phyloP scores from a whole-genome alignment of 2,113 vertebrate species.

The Galeopterus variegatus region DNA sequence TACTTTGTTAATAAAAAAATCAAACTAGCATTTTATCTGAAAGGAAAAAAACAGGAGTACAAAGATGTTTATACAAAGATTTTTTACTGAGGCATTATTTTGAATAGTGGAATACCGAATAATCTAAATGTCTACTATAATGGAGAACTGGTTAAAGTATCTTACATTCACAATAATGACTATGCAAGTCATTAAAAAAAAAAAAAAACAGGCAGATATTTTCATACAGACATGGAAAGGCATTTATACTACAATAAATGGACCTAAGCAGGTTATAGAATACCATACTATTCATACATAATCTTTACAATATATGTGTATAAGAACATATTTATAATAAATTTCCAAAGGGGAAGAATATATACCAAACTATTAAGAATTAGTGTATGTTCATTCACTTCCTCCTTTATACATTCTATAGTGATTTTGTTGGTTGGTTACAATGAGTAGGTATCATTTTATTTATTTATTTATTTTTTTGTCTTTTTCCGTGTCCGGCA shows the following conservation, averaged over 20 bases:
- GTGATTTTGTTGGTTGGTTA: not conserved
- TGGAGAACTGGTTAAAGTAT: not conserved
- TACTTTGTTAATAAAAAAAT: not conserved
- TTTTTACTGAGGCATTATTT: constrained; percentile 11
- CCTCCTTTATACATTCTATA: not conserved
- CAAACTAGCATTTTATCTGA: constrained; percentile 29
- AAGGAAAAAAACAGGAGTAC: not conserved
- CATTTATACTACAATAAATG: constrained; percentile 21
- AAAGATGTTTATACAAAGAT: not conserved
- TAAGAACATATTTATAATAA: not conserved
- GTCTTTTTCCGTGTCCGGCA: too few relatives aligned
- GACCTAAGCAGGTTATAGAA: not conserved
- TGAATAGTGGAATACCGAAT: constrained; percentile 43
- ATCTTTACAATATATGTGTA: not conserved
- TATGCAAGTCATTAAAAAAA: not conserved
- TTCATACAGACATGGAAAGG: not conserved
- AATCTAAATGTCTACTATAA: constrained; percentile 1
- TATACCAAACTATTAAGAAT: not conserved
- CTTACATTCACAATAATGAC: constrained; percentile 30
- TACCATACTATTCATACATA: not conserved
- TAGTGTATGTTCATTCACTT: not conserved
- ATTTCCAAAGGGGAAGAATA: constrained; percentile 8
- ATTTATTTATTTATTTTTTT: too few relatives aligned
- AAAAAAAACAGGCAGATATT: not conserved
- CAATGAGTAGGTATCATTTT: not conserved